phyloP scores from a whole-genome alignment of 2,888 invertebrate species.

The Chloromyia formosa region DNA sequence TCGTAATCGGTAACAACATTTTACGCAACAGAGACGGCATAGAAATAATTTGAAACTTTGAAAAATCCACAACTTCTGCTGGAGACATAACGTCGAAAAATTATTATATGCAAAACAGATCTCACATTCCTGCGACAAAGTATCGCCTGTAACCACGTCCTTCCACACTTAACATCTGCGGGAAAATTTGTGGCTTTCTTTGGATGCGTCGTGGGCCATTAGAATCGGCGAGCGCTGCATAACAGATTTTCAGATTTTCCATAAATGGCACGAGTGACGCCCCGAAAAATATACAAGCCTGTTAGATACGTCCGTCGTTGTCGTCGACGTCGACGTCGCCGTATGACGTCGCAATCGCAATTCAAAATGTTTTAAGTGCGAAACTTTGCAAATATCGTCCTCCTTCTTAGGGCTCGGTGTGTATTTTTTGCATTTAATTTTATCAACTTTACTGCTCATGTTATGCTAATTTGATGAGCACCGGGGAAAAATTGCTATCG shows the following conservation, averaged over 20 bases:
- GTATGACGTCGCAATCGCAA: neutral
- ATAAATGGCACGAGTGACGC: neutral
- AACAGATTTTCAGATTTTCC: conserved; percentile 1
- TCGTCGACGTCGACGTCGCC: neutral
- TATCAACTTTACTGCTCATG: conserved; percentile 38
- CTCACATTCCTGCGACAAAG: neutral
- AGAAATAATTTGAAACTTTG: neutral
- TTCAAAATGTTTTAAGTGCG: conserved; percentile 20
- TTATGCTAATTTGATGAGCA: conserved; percentile 35
- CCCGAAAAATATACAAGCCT: neutral
- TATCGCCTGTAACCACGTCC: neutral
- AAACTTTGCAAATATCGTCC: conserved; percentile 16
- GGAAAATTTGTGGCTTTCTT: neutral
- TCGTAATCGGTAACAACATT: no score
- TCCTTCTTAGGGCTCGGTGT: neutral
- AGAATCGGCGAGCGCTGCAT: neutral
- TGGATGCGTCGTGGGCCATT: neutral
- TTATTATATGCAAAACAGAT: neutral
- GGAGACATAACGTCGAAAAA: neutral
- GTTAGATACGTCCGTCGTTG: neutral
- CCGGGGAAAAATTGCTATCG: conserved; percentile 1
- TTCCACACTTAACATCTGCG: neutral
- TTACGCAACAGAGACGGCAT: no score
- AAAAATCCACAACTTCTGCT: conserved; percentile 1
- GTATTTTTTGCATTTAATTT: conserved; percentile 29